Evolutionary conservation across 1,140 invertebrate genomes (phyloP).

Genomic region (Dendroctonus ponderosae): DNA sequence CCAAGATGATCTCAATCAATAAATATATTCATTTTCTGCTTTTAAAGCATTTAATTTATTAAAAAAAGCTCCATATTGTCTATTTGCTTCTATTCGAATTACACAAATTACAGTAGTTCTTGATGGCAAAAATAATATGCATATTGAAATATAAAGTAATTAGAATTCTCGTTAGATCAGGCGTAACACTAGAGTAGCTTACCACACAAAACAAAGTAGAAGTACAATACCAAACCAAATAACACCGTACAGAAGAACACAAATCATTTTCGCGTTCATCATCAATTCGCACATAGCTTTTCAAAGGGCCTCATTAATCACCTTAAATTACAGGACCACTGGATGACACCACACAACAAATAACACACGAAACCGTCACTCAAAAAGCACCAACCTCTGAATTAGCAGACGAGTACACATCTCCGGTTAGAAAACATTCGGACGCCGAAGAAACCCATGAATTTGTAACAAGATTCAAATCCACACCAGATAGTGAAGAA

Average conservation of each 20-base stretch:
- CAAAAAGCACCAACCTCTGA: slow-evolving; percentile 35
- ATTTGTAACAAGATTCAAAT: slow-evolving; percentile 58
- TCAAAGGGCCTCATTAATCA: slow-evolving; percentile 15
- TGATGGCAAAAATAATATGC: neutral
- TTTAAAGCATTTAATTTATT: neutral
- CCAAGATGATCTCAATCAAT: too few relatives aligned
- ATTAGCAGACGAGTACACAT: slow-evolving; percentile 42
- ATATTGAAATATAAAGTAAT: too few relatives aligned
- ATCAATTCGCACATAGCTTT: slow-evolving; percentile 12
- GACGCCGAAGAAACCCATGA: slow-evolving; percentile 57
- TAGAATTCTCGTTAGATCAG: too few relatives aligned
- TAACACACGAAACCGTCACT: slow-evolving; percentile 48
- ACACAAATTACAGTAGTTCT: neutral
- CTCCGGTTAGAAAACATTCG: slow-evolving; percentile 41
- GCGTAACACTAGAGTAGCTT: slow-evolving; percentile 8
- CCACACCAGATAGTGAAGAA: slow-evolving; percentile 52
- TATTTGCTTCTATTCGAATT: neutral
- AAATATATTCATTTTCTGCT: neutral
- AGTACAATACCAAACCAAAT: slow-evolving; percentile 28
- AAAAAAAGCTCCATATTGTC: too few relatives aligned
- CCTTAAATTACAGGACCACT: slow-evolving; percentile 48
- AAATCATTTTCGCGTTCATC: slow-evolving; percentile 29
- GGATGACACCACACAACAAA: slow-evolving; percentile 48
- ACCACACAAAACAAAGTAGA: slow-evolving; percentile 27
- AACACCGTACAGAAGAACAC: slow-evolving; percentile 31